Evolutionary conservation across 2,888 invertebrate species (phyloP).

Genomic region (Eristalis tenax): DNA sequence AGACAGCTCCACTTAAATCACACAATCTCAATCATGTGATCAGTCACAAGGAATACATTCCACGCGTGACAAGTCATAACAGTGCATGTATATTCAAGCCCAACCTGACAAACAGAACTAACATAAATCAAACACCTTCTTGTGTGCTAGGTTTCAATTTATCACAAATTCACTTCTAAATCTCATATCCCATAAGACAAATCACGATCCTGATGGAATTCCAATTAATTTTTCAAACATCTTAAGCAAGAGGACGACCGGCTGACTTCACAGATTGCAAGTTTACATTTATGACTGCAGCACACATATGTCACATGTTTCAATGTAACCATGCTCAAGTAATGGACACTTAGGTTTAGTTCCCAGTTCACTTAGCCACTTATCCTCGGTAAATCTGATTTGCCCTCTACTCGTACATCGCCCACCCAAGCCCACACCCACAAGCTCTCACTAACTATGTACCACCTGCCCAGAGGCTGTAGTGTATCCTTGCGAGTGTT

Average conservation of each 20-base stretch:
- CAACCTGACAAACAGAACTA: not conserved
- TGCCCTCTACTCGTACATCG: not conserved
- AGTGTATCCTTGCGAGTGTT: constrained; percentile 13
- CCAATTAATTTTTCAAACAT: constrained; percentile 35
- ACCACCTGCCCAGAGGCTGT: constrained; percentile 29
- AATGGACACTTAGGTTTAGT: constrained; percentile 44
- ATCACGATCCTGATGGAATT: not conserved
- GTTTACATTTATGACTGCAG: constrained; percentile 21
- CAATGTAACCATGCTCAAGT: constrained; percentile 1
- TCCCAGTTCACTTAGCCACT: constrained; percentile 48
- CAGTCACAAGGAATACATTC: too few relatives aligned
- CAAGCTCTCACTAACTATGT: constrained; percentile 37
- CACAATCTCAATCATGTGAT: too few relatives aligned
- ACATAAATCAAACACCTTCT: not conserved
- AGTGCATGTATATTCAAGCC: not conserved
- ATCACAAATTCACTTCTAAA: not conserved
- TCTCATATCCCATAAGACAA: not conserved
- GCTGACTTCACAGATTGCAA: not conserved
- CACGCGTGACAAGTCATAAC: too few relatives aligned
- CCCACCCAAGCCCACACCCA: not conserved
- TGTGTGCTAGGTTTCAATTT: not conserved
- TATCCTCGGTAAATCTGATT: constrained; percentile 49
- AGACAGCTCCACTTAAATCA: too few relatives aligned
- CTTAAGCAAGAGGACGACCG: constrained; percentile 8
- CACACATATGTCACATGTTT: constrained; percentile 28